phyloP scores from a whole-genome alignment of 2,797 vertebrate genomes.

The Agapornis canus region DNA sequence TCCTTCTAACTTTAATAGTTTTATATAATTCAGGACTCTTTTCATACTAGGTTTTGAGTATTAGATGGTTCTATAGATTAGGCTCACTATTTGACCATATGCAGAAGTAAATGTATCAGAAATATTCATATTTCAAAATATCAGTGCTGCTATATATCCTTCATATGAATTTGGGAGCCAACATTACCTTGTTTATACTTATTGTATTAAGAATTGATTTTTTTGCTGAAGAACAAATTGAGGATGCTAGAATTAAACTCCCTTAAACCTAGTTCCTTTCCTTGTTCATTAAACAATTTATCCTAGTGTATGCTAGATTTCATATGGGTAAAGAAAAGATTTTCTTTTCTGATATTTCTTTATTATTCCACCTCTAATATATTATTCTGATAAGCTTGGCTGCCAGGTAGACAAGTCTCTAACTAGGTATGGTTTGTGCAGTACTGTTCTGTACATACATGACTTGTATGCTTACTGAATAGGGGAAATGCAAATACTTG shows the following conservation, averaged over 20 bases:
- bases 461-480: background rate
- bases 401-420: background rate
- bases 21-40: background rate
- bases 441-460: background rate
- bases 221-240: background rate
- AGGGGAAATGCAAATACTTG: background rate
- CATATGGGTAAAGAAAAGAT: background rate
- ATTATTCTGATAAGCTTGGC: background rate
- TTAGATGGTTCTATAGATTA: background rate
- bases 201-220: background rate
- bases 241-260: background rate
- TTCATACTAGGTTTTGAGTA: background rate
- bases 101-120: background rate
- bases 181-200: background rate
- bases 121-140: background rate
- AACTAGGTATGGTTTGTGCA: background rate
- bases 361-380: background rate
- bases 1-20: background rate
- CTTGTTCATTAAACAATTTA: background rate
- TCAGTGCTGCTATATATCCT: background rate
- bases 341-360: background rate
- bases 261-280: background rate
- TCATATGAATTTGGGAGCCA: background rate
- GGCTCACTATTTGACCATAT: background rate
- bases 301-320: background rate